Evolutionary conservation across 2,888 invertebrate genomes (phyloP), one percentile per base, ranked within the genome.

Genomic region (Antheraea yamamai): DNA sequence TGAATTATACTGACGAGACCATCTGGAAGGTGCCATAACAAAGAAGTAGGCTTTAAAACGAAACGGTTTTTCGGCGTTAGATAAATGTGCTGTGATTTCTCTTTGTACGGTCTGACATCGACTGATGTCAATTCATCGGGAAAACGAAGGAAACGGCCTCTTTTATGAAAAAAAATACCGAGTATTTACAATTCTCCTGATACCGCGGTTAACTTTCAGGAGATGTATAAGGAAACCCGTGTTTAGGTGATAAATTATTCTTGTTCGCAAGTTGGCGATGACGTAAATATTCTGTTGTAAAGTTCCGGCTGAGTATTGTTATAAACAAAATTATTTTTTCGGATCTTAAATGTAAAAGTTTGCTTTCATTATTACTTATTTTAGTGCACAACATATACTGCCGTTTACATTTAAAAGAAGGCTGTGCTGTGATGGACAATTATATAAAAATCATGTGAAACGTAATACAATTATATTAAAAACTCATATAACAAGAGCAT

Each of bases 91-190:
- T 84, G 83, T 85, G 84, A 85, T 85, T 86, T 86, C 81, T 83
- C 85, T 86, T 85, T 91, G 90, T 90, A 87, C 86, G 81, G 76
- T 74, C 77, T 83, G 88, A 89, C 85, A 83, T 88, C 87, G 86
- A 89, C 89, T 81, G 89, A 89, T 88, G 89, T 89, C 89, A 89
- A 88, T 90, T 89, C 86, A 88, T 85, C 83, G 85, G 83, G 85
- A 87, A 87, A 87, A 84, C 81, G 82, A 82, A 87, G 86, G 83
- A 87, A 89, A 87, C 85, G 87, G 85, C 80, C 84, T 80, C 85
- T 86, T 88, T 87, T 83, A 86, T 87, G 80, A 82, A 84, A 83
- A 81, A 30, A 83, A 85, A 83, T 83, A 81, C 55, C 79, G 82
- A 82, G 82, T 82, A 86, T 87, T 84, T 85, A 86, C 87, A 86